A percentile compares a stretch with the other conserved stretches of the same genome.
Evolutionary conservation across 1,140 invertebrate genomes (phyloP).

Genomic region (Goniozus legneri): DNA sequence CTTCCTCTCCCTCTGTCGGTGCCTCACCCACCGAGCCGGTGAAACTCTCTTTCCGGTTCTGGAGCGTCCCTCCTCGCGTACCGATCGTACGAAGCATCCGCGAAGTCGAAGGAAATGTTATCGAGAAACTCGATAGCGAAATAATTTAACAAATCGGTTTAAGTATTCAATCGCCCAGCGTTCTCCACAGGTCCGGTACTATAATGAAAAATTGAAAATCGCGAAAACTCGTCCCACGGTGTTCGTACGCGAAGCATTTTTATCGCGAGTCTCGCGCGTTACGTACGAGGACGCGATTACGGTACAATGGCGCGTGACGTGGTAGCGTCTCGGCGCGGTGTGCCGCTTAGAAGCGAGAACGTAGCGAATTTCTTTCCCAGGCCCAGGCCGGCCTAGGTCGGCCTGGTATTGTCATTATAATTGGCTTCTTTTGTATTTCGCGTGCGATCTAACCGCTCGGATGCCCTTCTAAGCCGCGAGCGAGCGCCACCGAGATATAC

Average conservation of each 20-base stretch:
- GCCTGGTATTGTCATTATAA: slow-evolving; percentile 53
- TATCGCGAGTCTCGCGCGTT: not conserved
- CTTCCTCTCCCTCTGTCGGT: slow-evolving; percentile 19
- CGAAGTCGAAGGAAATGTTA: too few species aligned
- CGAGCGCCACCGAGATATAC: slow-evolving; percentile 36
- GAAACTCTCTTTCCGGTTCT: slow-evolving; percentile 19
- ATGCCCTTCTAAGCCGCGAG: slow-evolving; percentile 15
- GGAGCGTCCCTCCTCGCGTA: slow-evolving; percentile 7
- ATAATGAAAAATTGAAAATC: too few species aligned
- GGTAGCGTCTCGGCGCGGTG: slow-evolving; percentile 24
- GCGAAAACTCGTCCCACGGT: too few species aligned
- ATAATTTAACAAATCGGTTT: too few species aligned
- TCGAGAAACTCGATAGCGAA: too few species aligned
- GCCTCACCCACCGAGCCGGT: slow-evolving; percentile 37
- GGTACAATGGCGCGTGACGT: slow-evolving; percentile 36
- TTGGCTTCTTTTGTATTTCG: slow-evolving; percentile 50
- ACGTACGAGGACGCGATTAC: slow-evolving; percentile 24
- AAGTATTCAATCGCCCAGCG: too few species aligned
- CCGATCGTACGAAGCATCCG: not conserved
- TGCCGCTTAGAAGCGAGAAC: slow-evolving; percentile 32
- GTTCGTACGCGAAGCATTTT: too few species aligned
- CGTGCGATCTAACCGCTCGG: slow-evolving; percentile 45
- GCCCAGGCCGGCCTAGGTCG: slow-evolving; percentile 30
- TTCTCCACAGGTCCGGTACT: not conserved
- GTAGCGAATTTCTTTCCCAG: slow-evolving; percentile 50